These are phyloP conservation scores for Dermochelys coriacea DNA, from an alignment of 2,797 vertebrate species.

Conservation along the genomic window DNA sequence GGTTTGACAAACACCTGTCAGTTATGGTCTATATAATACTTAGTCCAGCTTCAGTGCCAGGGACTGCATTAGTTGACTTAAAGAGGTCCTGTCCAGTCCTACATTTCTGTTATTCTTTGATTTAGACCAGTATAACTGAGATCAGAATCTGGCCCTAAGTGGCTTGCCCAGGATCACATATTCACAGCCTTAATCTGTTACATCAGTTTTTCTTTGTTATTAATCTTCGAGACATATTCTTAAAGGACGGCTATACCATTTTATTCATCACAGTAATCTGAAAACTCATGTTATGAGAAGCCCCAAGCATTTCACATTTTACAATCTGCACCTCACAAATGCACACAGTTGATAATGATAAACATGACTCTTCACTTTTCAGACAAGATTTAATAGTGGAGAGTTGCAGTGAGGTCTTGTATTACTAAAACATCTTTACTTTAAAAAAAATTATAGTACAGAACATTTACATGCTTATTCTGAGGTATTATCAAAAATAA, in stretches of 20 bases:
- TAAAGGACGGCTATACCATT: background rate
- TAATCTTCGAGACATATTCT: constrained; percentile 8
- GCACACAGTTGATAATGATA: background rate
- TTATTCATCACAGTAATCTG: background rate
- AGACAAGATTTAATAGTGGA: background rate
- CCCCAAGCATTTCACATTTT: background rate
- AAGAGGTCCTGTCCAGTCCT: background rate
- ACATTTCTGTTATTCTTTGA: background rate
- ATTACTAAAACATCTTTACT: background rate
- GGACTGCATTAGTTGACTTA: background rate
- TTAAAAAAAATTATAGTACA: background rate
- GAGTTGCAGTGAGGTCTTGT: background rate
- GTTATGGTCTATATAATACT: background rate
- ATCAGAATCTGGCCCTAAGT: constrained; percentile 35
- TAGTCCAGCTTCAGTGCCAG: background rate
- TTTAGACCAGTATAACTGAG: constrained; percentile 37
- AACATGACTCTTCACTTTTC: background rate
- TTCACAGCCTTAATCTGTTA: constrained; percentile 40
- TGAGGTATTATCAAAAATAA: background rate
- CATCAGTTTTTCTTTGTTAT: constrained; percentile 17
- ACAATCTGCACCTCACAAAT: background rate
- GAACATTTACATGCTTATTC: background rate
- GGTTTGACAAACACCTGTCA: background rate
- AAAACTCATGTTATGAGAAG: background rate
- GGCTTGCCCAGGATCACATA: constrained; percentile 27